Conservation (phyloP, 2,113 vertebrate species). For the Megalops atlanticus region DNA sequence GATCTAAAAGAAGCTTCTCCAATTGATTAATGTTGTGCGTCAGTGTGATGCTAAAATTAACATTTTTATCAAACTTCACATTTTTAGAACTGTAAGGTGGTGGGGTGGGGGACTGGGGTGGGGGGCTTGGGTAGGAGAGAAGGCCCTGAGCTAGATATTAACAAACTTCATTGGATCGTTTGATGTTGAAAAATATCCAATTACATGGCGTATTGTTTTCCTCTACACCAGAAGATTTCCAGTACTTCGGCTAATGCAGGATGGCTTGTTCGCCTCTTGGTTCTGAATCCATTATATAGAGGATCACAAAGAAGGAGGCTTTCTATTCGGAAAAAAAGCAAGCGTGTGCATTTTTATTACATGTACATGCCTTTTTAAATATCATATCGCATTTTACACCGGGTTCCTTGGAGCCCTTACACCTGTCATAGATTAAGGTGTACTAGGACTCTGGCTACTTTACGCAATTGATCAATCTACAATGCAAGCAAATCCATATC, state of each 20-base stretch:
- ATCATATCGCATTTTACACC: slow-evolving; percentile 15
- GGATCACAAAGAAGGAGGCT: not conserved
- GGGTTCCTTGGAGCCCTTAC: slow-evolving; percentile 7
- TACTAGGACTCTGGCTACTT: not conserved
- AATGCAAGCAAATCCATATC: not conserved
- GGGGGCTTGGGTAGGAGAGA: not conserved
- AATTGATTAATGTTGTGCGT: slow-evolving; percentile 18
- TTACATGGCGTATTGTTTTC: slow-evolving; percentile 1
- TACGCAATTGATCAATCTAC: not conserved
- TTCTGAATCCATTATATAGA: not conserved
- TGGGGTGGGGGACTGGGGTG: too few relatives aligned
- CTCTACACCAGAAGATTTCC: not conserved
- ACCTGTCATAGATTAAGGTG: slow-evolving; percentile 30
- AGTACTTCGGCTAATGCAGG: not conserved
- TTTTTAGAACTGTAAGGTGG: not conserved
- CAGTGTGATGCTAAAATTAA: slow-evolving; percentile 21
- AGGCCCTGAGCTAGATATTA: not conserved
- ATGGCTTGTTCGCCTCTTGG: too few relatives aligned
- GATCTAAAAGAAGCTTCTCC: slow-evolving; percentile 8
- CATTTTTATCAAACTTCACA: slow-evolving; percentile 23
- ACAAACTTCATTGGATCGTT: not conserved
- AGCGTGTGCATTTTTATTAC: slow-evolving; percentile 1
- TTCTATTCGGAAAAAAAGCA: not conserved
- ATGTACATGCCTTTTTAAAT: slow-evolving; percentile 4
- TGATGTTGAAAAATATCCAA: slow-evolving; percentile 7